A percentile compares a stretch with the other conserved stretches of the same genome.
phyloP scores from a whole-genome alignment of 2,888 invertebrate genomes.

The Calliopum simillimum region DNA sequence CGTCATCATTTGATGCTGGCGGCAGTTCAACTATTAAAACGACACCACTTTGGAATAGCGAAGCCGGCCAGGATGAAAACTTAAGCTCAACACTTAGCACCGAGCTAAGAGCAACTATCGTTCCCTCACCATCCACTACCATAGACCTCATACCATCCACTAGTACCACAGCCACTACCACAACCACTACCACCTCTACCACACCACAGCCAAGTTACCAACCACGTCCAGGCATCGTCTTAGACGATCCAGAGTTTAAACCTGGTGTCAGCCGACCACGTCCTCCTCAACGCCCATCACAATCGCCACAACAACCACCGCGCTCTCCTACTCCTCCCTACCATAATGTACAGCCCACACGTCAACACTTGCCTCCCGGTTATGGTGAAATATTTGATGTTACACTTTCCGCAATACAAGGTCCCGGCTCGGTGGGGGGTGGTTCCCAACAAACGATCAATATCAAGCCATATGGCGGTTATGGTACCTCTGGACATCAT shows the following conservation, averaged over 20 bases:
- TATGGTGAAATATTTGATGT: constrained; percentile 89
- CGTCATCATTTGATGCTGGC: background rate
- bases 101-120: constrained; percentile 47
- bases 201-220: constrained; percentile 70
- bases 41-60: constrained; percentile 14
- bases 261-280: constrained; percentile 70
- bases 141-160: constrained; percentile 48
- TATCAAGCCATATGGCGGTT: constrained; percentile 64
- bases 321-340: constrained; percentile 56
- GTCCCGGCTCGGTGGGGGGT: constrained; percentile 73
- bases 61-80: background rate
- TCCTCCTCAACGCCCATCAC: constrained; percentile 55
- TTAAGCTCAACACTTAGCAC: constrained; percentile 42
- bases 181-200: constrained; percentile 42
- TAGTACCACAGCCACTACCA: constrained; percentile 44
- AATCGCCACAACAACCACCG: constrained; percentile 48
- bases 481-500: constrained; percentile 47
- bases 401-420: constrained; percentile 88
- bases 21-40: constrained; percentile 36
- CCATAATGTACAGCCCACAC: constrained; percentile 66
- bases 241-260: constrained; percentile 86
- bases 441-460: constrained; percentile 67
- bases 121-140: constrained; percentile 47
- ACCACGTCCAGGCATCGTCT: constrained; percentile 85
- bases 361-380: constrained; percentile 67